Evolutionary conservation across 1,140 invertebrate genomes (phyloP).

Genomic region (Phenacoccus solenopsis): DNA sequence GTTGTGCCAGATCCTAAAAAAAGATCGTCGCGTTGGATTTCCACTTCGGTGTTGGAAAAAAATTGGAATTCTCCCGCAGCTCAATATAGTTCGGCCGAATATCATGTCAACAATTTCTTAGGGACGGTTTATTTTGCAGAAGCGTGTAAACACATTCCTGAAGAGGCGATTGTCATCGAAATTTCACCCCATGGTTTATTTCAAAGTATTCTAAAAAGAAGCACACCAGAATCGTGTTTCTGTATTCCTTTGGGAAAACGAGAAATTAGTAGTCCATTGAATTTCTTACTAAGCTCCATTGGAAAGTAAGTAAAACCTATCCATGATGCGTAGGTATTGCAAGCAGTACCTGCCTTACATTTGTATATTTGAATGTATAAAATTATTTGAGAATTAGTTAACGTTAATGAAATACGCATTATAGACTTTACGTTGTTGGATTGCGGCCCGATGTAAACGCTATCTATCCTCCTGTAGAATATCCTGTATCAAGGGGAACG

Average conservation of each 20-base stretch:
- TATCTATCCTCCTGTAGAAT: slow-evolving; percentile 22
- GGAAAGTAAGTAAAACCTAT: slow-evolving; percentile 38
- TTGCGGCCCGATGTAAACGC: slow-evolving; percentile 27
- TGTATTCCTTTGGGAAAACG: slow-evolving; percentile 46
- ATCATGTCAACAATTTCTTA: slow-evolving; percentile 89
- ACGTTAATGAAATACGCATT: too few species aligned
- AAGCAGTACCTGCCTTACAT: background rate
- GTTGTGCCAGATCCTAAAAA: slow-evolving; percentile 38
- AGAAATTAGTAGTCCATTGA: slow-evolving; percentile 35
- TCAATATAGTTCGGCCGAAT: slow-evolving; percentile 69
- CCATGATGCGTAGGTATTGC: background rate
- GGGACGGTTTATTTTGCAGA: slow-evolving; percentile 49
- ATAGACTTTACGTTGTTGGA: slow-evolving; percentile 23
- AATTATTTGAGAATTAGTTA: too few species aligned
- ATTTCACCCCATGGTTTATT: slow-evolving; percentile 46
- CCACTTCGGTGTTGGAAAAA: slow-evolving; percentile 43
- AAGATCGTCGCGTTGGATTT: slow-evolving; percentile 44
- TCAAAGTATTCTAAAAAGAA: slow-evolving; percentile 44
- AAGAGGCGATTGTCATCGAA: slow-evolving; percentile 45
- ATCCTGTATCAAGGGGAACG: slow-evolving; percentile 21
- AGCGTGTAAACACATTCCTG: slow-evolving; percentile 41
- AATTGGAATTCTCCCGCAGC: slow-evolving; percentile 64
- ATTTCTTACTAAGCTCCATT: slow-evolving; percentile 38
- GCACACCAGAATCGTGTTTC: slow-evolving; percentile 37
- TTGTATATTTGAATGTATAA: background rate